Evolutionary conservation across 2,797 vertebrate species (phyloP), one percentile per base, ranked within the genome.

Genomic region (Falco naumanni): DNA sequence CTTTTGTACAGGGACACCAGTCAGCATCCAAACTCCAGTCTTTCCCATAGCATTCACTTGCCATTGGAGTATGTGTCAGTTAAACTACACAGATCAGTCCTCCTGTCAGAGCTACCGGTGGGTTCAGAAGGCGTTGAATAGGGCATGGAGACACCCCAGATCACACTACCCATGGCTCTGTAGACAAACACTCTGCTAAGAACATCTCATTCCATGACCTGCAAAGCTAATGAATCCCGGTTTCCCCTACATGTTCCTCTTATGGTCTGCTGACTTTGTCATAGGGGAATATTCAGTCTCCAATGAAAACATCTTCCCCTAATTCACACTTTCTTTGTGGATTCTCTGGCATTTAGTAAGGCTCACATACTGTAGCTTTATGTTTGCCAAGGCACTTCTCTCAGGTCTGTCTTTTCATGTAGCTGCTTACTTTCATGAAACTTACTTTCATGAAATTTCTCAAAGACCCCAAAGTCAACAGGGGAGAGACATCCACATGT

Each of bases 401-500:
- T 51, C 8, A 31, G 15, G 3, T 21, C 11, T 74, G 3, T 34
- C 8, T 64, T 53, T 81, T 68, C 33, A 16, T 34, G 60, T 6
- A 33, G 6, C 9, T 57, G 5, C 2, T 14, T 53, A 10, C 6
- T 48, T 81, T 25, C 7, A n/a, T 33, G 15, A 61, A 39, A 33
- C 43, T 37, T 37, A 37, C 37, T 37, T 37, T 37, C 37, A 37
- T 37, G 37, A 37, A 37, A 37, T 77, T 84, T 43, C 12, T 18
- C 8, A 57, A 53, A 69, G 24, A 7, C n/a, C 9, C 25, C 21
- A 18, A 21, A 65, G 5, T 31, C 13, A 74, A 19, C 6, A 34
- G 4, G 17, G 8, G 84, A 65, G 4, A 54, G 0, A 14, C 7
- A 48, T 48, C 48, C 4, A 4, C 2, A 33, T 6, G 5, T 48